A percentile compares a stretch with the other conserved stretches of the same genome.
phyloP scores from a whole-genome alignment of 2,113 vertebrate genomes.

The Psilopsiagon aymara region DNA sequence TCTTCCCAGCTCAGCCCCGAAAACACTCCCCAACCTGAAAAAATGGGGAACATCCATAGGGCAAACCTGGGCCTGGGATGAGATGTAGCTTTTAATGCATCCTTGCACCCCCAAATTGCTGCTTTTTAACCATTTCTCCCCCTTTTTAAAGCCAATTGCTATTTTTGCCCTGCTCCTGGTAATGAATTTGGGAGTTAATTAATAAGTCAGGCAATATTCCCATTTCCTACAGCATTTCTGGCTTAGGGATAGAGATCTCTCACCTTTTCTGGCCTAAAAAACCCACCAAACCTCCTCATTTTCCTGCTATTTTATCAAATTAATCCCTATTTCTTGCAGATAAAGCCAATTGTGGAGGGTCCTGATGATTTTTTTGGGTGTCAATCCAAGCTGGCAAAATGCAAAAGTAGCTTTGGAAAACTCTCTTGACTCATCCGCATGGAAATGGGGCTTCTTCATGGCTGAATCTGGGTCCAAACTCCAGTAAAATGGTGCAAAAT shows the following conservation, averaged over 20 bases:
- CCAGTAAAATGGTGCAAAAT: background rate
- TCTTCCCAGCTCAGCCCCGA: background rate
- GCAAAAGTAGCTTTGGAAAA: background rate
- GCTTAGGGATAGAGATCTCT: background rate
- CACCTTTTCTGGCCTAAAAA: background rate
- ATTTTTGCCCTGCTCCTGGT: rapidly evolving
- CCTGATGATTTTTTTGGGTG: background rate
- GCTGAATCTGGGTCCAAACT: background rate
- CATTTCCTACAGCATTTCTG: background rate
- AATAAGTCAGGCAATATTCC: rapidly evolving
- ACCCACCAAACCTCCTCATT: rapidly evolving
- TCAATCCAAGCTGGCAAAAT: background rate
- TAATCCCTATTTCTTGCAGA: background rate
- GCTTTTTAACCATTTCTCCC: background rate
- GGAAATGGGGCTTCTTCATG: background rate
- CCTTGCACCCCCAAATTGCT: rapidly evolving
- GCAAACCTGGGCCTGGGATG: background rate
- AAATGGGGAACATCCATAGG: background rate
- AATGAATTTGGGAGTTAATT: background rate
- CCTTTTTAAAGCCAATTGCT: background rate
- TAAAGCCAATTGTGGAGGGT: background rate
- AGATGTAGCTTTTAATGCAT: background rate
- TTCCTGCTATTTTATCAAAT: rapidly evolving
- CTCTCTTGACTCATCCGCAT: background rate
- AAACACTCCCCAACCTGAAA: background rate